Conservation (phyloP, 2,888 invertebrate genomes). For the Aethes cnicana region DNA sequence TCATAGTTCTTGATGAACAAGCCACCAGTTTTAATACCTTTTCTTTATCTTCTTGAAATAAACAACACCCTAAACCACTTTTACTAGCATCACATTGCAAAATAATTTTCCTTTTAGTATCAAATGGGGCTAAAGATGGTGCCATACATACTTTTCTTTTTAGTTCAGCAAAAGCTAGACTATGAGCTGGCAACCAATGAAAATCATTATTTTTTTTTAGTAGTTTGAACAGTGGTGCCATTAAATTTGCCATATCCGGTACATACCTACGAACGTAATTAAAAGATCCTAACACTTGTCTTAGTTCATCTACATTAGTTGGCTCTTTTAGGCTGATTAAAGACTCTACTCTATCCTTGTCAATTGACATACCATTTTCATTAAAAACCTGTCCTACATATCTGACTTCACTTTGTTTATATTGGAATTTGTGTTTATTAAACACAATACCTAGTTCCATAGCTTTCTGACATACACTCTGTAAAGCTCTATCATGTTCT, state of each 20-base stretch:
- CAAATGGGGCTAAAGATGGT: slow-evolving; percentile 19
- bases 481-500: slow-evolving; percentile 1
- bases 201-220: slow-evolving; percentile 31
- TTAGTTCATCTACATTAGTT: slow-evolving; percentile 20
- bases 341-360: slow-evolving; percentile 28
- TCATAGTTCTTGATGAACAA: slow-evolving; percentile 27
- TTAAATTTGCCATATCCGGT: slow-evolving; percentile 30
- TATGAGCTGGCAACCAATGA: slow-evolving; percentile 31
- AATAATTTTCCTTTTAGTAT: slow-evolving; percentile 16
- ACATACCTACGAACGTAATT: slow-evolving; percentile 31
- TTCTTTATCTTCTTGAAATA: slow-evolving; percentile 19
- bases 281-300: slow-evolving; percentile 29
- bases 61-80: slow-evolving; percentile 19
- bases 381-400: slow-evolving; percentile 32
- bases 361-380: slow-evolving; percentile 27
- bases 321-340: slow-evolving; percentile 26
- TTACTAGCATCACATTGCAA: slow-evolving; percentile 30
- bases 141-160: slow-evolving; percentile 3
- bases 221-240: slow-evolving; percentile 27
- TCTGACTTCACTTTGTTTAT: slow-evolving; percentile 27
- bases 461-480: slow-evolving; percentile 14
- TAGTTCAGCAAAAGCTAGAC: slow-evolving; percentile 22
- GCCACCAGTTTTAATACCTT: slow-evolving; percentile 20
- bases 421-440: slow-evolving; percentile 33
- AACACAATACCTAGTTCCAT: slow-evolving; percentile 20